Conservation (phyloP, 2,113 vertebrate species). For the Clarias batrachus region DNA sequence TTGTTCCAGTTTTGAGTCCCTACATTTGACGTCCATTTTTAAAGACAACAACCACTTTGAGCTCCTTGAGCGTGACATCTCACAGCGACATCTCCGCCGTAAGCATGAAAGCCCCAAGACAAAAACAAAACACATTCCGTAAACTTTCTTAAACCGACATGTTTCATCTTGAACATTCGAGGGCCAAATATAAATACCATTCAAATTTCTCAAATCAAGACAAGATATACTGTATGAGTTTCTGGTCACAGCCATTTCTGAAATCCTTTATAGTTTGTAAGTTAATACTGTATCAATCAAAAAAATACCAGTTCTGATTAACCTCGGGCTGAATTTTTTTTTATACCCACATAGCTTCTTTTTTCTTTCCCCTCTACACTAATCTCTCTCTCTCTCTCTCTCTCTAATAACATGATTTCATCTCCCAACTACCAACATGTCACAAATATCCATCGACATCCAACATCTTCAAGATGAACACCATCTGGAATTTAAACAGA, state of each 20-base stretch:
- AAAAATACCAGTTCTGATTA: no score
- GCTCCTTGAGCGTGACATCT: slow-evolving; percentile 46
- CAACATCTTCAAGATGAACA: slow-evolving; percentile 10
- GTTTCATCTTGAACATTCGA: background rate
- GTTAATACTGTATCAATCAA: background rate
- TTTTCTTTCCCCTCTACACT: background rate
- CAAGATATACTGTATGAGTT: background rate
- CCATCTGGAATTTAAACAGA: background rate
- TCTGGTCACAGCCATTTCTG: background rate
- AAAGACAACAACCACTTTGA: slow-evolving; percentile 59
- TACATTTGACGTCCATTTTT: slow-evolving; percentile 24
- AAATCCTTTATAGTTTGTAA: background rate
- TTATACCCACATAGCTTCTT: background rate
- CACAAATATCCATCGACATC: slow-evolving; percentile 3
- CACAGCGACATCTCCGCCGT: slow-evolving; percentile 44
- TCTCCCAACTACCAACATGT: background rate
- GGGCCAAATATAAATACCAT: slow-evolving; percentile 26
- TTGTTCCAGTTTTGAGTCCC: slow-evolving; percentile 9
- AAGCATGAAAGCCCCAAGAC: slow-evolving; percentile 25
- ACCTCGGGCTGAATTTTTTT: background rate
- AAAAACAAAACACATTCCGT: slow-evolving; percentile 51
- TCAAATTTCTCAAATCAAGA: background rate
- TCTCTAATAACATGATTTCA: background rate
- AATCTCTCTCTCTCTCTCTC: background rate
- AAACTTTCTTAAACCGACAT: slow-evolving; percentile 52